Evolutionary conservation across 2,113 vertebrate genomes (phyloP), one percentile per base, ranked within the genome.

Genomic region (Xenus cinereus): DNA sequence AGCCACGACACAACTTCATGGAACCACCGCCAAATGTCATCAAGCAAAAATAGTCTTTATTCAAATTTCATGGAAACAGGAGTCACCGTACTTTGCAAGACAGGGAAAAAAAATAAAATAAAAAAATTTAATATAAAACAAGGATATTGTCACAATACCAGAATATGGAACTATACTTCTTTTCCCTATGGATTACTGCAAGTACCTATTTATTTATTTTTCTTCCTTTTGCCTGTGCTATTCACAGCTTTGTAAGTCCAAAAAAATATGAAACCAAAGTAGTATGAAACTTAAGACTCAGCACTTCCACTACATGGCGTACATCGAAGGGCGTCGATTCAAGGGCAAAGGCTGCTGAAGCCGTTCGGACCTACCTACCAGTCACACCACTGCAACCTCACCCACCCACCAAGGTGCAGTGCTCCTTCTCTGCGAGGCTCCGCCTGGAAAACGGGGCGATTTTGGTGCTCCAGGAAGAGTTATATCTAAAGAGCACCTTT

Each of bases 1-100:
- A 73, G 77, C 17, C 84, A 50, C 59, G 66, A 82, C 66, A 79
- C 51, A 62, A 90, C 72, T 39, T 41, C 78, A 97, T 17, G 43
- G 77, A 97, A 97, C 95, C 96, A 96, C 95, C 80, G 86, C 91
- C 91, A 97, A 97, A 75, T 98, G 93, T 98, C 96, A 87, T 98
- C 98, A 98, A 98, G 98, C 98, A 98, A 98, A 98, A 98, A 98
- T 98, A 98, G 97, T 98, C 97, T 98, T 98, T 98, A 98, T 98
- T 98, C 98, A 98, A 98, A 98, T 98, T 97, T 98, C 97, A 98
- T 98, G 98, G 98, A 98, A 98, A 98, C 96, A 95, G 97, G 97
- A 96, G 84, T 96, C 98, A 98, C 98, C 97, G 97, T 98, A 98
- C 98, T 98, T 98, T 97, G 97, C 98, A 98, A 98, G 98, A 98